Evolutionary conservation across 2,888 invertebrate genomes (phyloP), one percentile per base, ranked within the genome.

Genomic region (Epiblema foenella): DNA sequence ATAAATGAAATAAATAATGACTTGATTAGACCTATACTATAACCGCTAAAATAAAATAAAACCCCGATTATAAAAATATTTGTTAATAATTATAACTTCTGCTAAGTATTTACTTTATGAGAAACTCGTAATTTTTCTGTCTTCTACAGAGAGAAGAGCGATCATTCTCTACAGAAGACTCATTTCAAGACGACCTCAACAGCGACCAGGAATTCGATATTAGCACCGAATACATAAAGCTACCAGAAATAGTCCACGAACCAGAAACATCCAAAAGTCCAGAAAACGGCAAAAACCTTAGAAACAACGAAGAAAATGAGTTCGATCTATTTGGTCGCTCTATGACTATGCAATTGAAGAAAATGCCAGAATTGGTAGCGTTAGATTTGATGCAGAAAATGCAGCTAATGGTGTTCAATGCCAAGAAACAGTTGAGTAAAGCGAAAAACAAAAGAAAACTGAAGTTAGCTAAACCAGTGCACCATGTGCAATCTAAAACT

Each of bases 281-380:
- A 39, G 71, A 62, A 29, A 62, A 17, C 18, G 54, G n/a, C 15
- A 49, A 39, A n/a, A 57, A 57, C n/a, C 0, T 12, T 37, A 12
- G 12, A 8, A 66, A 42, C 33, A 71, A 67, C 11, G 68, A 72
- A 39, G 82, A 81, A 20, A 73, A 74, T 46, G 74, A 74, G 18
- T 74, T 68, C 29, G 73, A 74, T n/a, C 63, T 74, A 9, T 74
- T 74, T 39, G 74, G 74, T 9, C 73, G 73, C 17, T 74, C 74
- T 5, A 73, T 74, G 66, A 66, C 73, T 0, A 73, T 73, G 46
- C 74, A 74, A 11, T 46, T 74, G 2, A 74, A 68, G 59, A 72
- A 72, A 39, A 68, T 74, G 60, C 74, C 74, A 1, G 72, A 72
- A 20, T 11, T 68, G 8, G 54, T 68, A 52, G 68, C 72, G 1